Evolutionary conservation across 2,797 vertebrate genomes (phyloP).

Genomic region (Trematomus bernacchii): DNA sequence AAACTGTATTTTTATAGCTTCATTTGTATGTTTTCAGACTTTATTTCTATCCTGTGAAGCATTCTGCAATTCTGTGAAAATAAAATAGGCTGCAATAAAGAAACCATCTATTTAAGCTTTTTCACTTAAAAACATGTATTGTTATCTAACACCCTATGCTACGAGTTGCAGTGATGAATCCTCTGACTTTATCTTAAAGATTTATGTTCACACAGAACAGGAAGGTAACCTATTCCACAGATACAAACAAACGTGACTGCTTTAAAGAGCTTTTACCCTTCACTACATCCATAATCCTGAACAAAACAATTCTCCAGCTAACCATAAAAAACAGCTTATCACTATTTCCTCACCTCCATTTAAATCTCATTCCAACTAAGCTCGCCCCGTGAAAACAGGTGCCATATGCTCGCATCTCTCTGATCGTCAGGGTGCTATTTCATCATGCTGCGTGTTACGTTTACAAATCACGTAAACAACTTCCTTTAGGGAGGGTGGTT

Average conservation of each 20-base stretch:
- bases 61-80: too few relatives aligned
- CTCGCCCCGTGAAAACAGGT: constrained; percentile 21
- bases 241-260: neutral
- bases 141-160: constrained; percentile 9
- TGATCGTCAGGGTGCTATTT: neutral
- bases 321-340: constrained; percentile 32
- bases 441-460: constrained; percentile 30
- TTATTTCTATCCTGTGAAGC: too few relatives aligned
- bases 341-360: constrained; percentile 20
- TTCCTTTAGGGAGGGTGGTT: neutral
- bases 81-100: neutral
- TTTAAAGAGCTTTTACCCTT: neutral
- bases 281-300: constrained; percentile 25
- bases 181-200: constrained; percentile 27
- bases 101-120: constrained; percentile 3
- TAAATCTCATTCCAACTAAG: constrained; percentile 30
- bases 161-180: neutral
- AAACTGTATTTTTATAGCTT: too few relatives aligned
- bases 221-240: neutral
- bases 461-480: constrained; percentile 47
- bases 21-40: too few relatives aligned
- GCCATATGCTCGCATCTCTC: constrained; percentile 11
- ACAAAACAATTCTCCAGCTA: constrained; percentile 19
- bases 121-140: neutral
- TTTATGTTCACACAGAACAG: constrained; percentile 20